Evolutionary conservation across 2,113 vertebrate species (phyloP).

Genomic region (Typhlomys cinereus): DNA sequence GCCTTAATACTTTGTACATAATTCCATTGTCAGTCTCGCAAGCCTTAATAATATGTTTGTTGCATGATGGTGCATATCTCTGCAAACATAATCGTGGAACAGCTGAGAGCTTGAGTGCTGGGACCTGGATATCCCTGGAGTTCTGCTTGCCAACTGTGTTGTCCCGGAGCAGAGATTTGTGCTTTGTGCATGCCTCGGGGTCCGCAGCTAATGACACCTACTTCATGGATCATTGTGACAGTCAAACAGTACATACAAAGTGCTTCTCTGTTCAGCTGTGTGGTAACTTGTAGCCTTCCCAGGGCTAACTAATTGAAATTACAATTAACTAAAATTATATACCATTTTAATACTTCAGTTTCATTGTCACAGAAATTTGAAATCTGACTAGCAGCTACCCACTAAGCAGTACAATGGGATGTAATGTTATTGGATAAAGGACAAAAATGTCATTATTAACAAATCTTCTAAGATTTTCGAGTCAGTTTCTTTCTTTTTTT

Average conservation of each 20-base stretch:
- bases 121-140: not conserved
- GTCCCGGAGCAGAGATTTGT: not conserved
- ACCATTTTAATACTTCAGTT: not conserved
- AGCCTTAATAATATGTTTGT: constrained; percentile 6
- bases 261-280: not conserved
- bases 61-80: not conserved
- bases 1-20: not conserved
- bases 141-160: not conserved
- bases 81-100: not conserved
- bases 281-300: not conserved
- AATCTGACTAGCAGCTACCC: not conserved
- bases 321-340: not conserved
- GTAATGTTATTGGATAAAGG: not conserved
- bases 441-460: too few relatives aligned
- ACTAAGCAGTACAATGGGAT: not conserved
- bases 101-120: not conserved
- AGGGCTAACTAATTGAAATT: not conserved
- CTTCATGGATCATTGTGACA: not conserved
- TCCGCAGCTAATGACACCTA: not conserved
- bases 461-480: too few relatives aligned
- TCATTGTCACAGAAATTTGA: not conserved
- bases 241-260: not conserved
- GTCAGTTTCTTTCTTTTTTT: too few relatives aligned
- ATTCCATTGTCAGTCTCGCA: not conserved
- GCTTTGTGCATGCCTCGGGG: not conserved